Evolutionary conservation across 2,113 vertebrate genomes (phyloP).

Genomic region (Protobothrops flavoviridis): DNA sequence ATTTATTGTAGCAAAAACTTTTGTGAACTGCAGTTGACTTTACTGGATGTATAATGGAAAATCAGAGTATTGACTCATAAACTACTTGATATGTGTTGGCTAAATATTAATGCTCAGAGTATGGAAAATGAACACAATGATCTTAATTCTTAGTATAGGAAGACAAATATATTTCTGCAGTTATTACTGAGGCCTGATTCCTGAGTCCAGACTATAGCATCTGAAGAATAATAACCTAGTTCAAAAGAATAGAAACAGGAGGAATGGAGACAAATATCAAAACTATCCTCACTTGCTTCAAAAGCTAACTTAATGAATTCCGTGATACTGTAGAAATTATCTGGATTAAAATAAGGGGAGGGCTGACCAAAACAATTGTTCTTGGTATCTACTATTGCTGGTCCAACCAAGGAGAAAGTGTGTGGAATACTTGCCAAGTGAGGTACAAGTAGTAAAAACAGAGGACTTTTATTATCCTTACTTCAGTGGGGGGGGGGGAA

Average conservation of each 20-base stretch:
- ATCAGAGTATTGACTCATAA: not conserved
- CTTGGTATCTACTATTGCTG: not conserved
- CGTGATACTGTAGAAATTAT: not conserved
- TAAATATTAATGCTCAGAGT: not conserved
- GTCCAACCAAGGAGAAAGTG: not conserved
- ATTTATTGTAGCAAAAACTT: not conserved
- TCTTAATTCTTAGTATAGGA: not conserved
- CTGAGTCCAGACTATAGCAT: not conserved
- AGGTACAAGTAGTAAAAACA: not conserved
- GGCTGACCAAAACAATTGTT: not conserved
- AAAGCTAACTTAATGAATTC: not conserved
- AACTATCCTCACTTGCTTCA: not conserved
- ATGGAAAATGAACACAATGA: not conserved
- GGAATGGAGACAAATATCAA: not conserved
- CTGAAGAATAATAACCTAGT: not conserved
- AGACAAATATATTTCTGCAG: not conserved
- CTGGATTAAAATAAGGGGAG: not conserved
- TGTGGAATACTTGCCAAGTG: not conserved
- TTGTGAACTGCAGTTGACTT: not conserved
- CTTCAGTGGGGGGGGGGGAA: rapidly evolving
- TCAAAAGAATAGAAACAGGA: not conserved
- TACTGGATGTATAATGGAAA: not conserved
- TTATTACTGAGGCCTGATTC: not conserved
- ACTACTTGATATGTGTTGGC: not conserved
- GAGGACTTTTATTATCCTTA: not conserved